These are phyloP conservation scores for Chaetodon auriga DNA, from an alignment of 2,113 vertebrate species.

Conservation along the genomic window DNA sequence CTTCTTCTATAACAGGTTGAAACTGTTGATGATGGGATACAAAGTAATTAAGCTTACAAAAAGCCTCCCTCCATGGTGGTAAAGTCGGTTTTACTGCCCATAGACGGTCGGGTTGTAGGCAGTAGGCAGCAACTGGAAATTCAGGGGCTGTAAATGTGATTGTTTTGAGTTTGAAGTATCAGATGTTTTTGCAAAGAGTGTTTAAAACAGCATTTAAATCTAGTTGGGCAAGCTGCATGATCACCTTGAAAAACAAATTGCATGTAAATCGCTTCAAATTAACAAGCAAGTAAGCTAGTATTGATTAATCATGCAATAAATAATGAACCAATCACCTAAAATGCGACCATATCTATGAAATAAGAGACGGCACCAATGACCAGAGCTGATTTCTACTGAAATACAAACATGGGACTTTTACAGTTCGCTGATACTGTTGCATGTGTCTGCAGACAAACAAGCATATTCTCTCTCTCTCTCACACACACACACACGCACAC, in stretches of 20 bases:
- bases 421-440: conserved; percentile 3
- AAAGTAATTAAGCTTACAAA: conserved; percentile 49
- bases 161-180: background rate
- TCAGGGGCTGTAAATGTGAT: background rate
- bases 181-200: background rate
- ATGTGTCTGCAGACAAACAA: background rate
- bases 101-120: background rate
- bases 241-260: too few relatives aligned
- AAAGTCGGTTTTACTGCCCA: conserved; percentile 46
- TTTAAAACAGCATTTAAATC: background rate
- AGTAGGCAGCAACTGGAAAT: too few relatives aligned
- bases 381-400: background rate
- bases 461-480: background rate
- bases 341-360: background rate
- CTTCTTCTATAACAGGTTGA: conserved; percentile 6
- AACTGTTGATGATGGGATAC: conserved; percentile 28
- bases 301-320: background rate
- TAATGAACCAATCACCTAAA: background rate
- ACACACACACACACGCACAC: background rate
- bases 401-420: background rate
- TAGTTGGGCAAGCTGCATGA: background rate
- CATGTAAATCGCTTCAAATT: background rate
- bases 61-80: conserved; percentile 30
- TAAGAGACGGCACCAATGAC: background rate
- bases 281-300: background rate